These are phyloP conservation scores for Oryzias celebensis DNA, from an alignment of 2,113 vertebrate species.

Conservation along the genomic window DNA sequence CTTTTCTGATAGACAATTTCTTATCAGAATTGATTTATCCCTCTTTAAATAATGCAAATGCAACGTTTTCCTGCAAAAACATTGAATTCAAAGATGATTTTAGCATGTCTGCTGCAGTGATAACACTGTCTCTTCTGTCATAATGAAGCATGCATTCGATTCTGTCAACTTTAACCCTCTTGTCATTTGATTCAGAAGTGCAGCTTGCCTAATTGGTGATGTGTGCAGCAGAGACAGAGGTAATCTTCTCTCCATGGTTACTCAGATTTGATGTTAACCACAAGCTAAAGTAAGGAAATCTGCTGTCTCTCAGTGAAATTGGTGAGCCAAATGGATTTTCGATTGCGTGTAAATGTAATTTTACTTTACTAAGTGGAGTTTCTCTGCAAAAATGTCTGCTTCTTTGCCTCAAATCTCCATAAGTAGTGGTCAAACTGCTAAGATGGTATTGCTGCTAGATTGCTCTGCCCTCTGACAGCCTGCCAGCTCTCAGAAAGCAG, in stretches of 20 bases:
- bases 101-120: constrained; percentile 34
- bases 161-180: constrained; percentile 43
- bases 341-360: constrained; percentile 49
- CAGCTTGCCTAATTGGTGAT: constrained; percentile 52
- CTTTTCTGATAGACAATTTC: too few relatives aligned
- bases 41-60: constrained; percentile 51
- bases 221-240: constrained; percentile 30
- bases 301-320: constrained; percentile 26
- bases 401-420: constrained; percentile 30
- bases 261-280: constrained; percentile 30
- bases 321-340: constrained; percentile 50
- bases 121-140: constrained; percentile 23
- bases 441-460: constrained; percentile 25
- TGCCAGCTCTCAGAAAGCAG: constrained; percentile 18
- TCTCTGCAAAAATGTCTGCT: constrained; percentile 43
- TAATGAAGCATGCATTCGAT: constrained; percentile 46
- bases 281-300: constrained; percentile 45
- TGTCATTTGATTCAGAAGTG: constrained; percentile 46
- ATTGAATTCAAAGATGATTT: constrained; percentile 49
- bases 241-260: constrained; percentile 40
- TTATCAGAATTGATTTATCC: too few relatives aligned
- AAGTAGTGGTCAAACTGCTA: constrained; percentile 10
- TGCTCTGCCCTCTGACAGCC: constrained; percentile 33
- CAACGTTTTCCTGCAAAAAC: constrained; percentile 46
- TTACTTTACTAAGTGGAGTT: constrained; percentile 17